Evolutionary conservation across 2,888 invertebrate species (phyloP), one percentile per base, ranked within the genome.

Genomic region (Mythimna ferrago): DNA sequence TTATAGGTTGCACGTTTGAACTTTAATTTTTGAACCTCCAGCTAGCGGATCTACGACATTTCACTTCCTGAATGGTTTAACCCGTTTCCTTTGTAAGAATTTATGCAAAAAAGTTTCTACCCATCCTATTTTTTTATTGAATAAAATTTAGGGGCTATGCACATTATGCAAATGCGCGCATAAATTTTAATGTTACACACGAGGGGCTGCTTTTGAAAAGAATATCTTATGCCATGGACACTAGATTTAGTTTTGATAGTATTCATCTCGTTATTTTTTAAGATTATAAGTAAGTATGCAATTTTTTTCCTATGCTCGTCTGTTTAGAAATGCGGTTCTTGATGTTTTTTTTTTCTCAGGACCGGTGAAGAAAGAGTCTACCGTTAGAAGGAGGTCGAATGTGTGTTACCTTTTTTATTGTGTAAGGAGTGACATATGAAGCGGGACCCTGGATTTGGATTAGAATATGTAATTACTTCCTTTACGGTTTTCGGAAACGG

Each of bases 111-210:
- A 96, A 95, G 95, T 94, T 92, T 93, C 86, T 96, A 96, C 96
- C 96, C 96, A 96, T 96, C 96, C 96, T 96, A 96, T 96, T 96
- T 96, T 96, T 96, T 96, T 95, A 95, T 95, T 96, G 94, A 96
- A 96, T 96, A 94, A 95, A 94, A 94, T 95, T 95, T 95, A 94
- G 95, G 96, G 96, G 94, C 94, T 92, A 95, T 96, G 95, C 96
- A 96, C 92, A 95, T 96, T 96, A 96, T 96, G 96, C 96, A 96
- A 96, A 96, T 96, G 96, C 94, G 93, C 90, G 96, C 96, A 96
- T 96, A 96, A 95, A 95, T 95, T 96, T 95, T 89, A 91, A 91
- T 92, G 89, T 92, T 89, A 90, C 90, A 89, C 89, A 86, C 82
- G 84, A 73, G 73, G 78, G 71, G 38, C 70, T 71, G 86, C 69